These are phyloP conservation scores for Huso huso DNA, from an alignment of 2,797 vertebrate genomes.

Conservation along the genomic window DNA sequence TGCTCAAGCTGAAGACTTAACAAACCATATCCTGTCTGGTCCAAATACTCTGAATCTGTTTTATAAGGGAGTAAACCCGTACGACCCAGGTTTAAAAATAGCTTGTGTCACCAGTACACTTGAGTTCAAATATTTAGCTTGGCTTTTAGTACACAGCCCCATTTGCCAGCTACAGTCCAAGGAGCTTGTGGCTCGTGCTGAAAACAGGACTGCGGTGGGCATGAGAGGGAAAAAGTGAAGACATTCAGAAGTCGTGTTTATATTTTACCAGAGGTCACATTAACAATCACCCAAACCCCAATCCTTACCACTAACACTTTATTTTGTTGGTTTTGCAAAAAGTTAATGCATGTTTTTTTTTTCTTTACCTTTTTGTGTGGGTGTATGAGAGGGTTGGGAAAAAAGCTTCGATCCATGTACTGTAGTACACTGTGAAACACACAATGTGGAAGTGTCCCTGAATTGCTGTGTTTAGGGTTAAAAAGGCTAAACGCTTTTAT, in stretches of 20 bases:
- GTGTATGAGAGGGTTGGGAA: neutral
- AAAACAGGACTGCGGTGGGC: conserved; percentile 43
- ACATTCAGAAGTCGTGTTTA: conserved; percentile 42
- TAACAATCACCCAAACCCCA: conserved; percentile 38
- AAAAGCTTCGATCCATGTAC: too few species aligned
- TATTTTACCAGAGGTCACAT: conserved; percentile 46
- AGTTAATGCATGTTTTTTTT: neutral
- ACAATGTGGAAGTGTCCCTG: too few species aligned
- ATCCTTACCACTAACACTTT: conserved; percentile 38
- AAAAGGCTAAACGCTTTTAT: too few species aligned
- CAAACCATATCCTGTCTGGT: too few species aligned
- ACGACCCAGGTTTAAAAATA: conserved; percentile 22
- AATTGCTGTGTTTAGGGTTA: too few species aligned
- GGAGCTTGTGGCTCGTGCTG: conserved; percentile 31
- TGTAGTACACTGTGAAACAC: too few species aligned
- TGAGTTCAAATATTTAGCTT: conserved; percentile 44
- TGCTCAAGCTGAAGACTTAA: too few species aligned
- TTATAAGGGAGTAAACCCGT: neutral
- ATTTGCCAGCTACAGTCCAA: conserved; percentile 37
- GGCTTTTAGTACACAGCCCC: conserved; percentile 41
- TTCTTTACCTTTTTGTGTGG: neutral
- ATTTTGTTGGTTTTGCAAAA: conserved; percentile 12
- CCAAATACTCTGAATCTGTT: neutral
- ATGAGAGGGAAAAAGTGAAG: conserved; percentile 34
- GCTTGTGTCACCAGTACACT: conserved; percentile 39